Evolutionary conservation across 2,888 invertebrate genomes (phyloP).

Genomic region (Dynastes maya): DNA sequence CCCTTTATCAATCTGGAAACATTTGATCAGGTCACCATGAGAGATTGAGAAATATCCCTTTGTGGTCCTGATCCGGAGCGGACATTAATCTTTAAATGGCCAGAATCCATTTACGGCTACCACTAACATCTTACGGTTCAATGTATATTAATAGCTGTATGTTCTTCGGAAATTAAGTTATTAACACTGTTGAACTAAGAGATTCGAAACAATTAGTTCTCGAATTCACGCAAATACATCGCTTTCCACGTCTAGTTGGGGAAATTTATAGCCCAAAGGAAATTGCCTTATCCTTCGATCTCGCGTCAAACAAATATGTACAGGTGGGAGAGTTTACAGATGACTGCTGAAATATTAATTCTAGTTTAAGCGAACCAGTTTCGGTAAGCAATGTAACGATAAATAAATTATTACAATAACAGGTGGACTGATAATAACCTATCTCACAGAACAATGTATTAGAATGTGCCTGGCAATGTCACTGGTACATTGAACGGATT

Average conservation of each 20-base stretch:
- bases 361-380: conserved; percentile 22
- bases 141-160: conserved; percentile 40
- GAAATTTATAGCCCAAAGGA: not conserved
- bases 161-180: conserved; percentile 39
- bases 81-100: conserved; percentile 38
- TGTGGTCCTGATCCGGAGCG: conserved; percentile 23
- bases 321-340: conserved; percentile 22
- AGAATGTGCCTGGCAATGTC: not conserved
- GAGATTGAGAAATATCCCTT: conserved; percentile 25
- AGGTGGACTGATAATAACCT: conserved; percentile 32
- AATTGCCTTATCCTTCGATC: not conserved
- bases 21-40: conserved; percentile 20
- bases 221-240: not conserved
- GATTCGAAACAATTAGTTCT: conserved; percentile 33
- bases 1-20: not conserved
- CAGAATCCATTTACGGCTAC: conserved; percentile 36
- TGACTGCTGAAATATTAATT: conserved; percentile 38
- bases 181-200: conserved; percentile 41
- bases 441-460: conserved; percentile 42
- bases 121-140: conserved; percentile 27
- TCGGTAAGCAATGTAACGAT: conserved; percentile 5
- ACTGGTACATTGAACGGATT: not conserved
- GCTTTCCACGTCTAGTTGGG: not conserved
- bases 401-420: conserved; percentile 18
- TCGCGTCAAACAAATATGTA: conserved; percentile 4